These are phyloP conservation scores for Dione juno DNA, from an alignment of 2,888 invertebrate genomes.

Conservation along the genomic window DNA sequence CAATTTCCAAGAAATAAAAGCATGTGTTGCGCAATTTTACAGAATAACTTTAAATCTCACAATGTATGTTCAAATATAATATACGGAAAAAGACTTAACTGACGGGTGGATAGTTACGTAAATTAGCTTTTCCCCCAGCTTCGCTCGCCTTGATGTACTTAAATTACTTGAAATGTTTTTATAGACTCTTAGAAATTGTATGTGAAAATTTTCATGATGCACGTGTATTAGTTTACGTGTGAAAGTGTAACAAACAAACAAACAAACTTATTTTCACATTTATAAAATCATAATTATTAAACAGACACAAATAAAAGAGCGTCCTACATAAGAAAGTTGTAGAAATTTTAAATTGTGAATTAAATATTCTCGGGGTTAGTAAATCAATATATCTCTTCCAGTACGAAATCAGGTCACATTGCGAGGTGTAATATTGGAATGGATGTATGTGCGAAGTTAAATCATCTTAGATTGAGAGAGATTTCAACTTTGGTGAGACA, in stretches of 20 bases:
- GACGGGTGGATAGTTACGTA: background rate
- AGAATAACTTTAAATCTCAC: background rate
- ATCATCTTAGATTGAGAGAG: constrained; percentile 26
- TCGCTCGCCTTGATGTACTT: too few relatives aligned
- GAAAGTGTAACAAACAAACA: too few relatives aligned
- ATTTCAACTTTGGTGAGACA: constrained; percentile 5
- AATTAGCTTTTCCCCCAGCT: too few relatives aligned
- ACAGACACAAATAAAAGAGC: background rate
- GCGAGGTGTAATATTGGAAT: constrained; percentile 28
- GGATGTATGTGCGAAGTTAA: constrained; percentile 31
- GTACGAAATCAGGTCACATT: constrained; percentile 38
- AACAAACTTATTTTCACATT: too few relatives aligned
- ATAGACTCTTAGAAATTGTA: too few relatives aligned
- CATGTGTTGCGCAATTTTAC: background rate
- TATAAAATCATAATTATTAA: too few relatives aligned
- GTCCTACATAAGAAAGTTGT: background rate
- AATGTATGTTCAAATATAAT: background rate
- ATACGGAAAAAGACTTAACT: background rate
- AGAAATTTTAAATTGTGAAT: constrained; percentile 32
- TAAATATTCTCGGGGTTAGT: constrained; percentile 37
- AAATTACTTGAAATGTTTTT: too few relatives aligned
- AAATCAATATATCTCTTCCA: constrained; percentile 37
- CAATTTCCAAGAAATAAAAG: constrained; percentile 12
- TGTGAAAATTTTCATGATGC: too few relatives aligned
- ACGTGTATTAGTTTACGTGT: too few relatives aligned